Evolutionary conservation across 2,113 vertebrate species (phyloP).

Genomic region (Lichenostomus cassidix): DNA sequence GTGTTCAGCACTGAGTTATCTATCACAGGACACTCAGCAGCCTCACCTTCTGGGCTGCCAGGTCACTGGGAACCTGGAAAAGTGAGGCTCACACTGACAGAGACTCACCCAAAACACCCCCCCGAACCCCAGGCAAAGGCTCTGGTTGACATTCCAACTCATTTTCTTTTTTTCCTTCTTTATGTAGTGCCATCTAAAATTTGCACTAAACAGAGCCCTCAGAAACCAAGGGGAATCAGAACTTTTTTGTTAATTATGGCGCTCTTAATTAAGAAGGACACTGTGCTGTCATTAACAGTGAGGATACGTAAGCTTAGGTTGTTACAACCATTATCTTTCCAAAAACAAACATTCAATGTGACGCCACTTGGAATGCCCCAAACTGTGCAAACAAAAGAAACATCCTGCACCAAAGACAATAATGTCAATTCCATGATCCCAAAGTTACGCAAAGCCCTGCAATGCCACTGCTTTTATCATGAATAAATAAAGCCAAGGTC

Average conservation of each 20-base stretch:
- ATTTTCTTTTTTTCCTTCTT: not conserved
- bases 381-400: not conserved
- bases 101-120: not conserved
- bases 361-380: not conserved
- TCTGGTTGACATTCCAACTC: not conserved
- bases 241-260: not conserved
- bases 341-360: not conserved
- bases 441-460: conserved; percentile 15
- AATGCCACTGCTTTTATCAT: conserved; percentile 50
- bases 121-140: not conserved
- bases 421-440: not conserved
- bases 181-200: not conserved
- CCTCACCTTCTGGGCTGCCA: not conserved
- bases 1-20: not conserved
- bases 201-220: not conserved
- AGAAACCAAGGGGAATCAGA: not conserved
- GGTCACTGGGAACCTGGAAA: not conserved
- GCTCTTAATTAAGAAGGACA: not conserved
- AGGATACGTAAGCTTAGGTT: not conserved
- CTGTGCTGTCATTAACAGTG: not conserved
- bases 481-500: conserved; percentile 65
- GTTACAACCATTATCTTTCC: not conserved
- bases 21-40: not conserved
- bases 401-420: not conserved
- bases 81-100: not conserved